Percentiles rank a stretch among this genome's conserved stretches.
phyloP scores from a whole-genome alignment of 2,113 vertebrate species.

The Phylloscopus trochilus region DNA sequence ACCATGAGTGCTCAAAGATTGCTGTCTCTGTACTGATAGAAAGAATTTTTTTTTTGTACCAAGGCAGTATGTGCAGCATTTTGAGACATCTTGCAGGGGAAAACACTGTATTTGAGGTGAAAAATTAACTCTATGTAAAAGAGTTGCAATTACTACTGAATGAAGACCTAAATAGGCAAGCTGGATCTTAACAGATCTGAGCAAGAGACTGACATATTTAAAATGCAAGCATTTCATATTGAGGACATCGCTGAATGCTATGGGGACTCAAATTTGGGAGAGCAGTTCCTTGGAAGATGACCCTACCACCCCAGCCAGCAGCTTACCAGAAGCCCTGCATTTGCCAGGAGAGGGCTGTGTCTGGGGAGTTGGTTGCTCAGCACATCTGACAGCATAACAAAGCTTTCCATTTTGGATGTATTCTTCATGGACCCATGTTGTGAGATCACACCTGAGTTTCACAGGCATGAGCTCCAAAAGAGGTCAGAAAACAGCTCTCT shows the following conservation, averaged over 20 bases:
- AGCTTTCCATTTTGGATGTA: not conserved
- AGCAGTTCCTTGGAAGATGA: not conserved
- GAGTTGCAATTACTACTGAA: not conserved
- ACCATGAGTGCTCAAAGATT: not conserved
- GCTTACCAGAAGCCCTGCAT: not conserved
- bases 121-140: not conserved
- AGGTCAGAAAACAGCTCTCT: not conserved
- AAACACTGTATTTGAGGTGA: not conserved
- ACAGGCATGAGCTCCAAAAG: not conserved
- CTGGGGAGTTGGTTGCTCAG: not conserved
- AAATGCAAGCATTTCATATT: not conserved
- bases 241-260: not conserved
- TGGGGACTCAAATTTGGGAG: not conserved
- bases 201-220: not conserved
- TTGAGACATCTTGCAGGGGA: not conserved
- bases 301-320: rapidly evolving
- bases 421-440: not conserved
- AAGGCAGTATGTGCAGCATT: not conserved
- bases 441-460: not conserved
- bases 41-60: not conserved
- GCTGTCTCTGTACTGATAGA: not conserved
- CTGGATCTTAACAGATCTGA: not conserved
- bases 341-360: not conserved
- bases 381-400: not conserved
- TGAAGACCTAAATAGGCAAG: not conserved